Evolutionary conservation across 2,888 invertebrate genomes (phyloP), one percentile per base, ranked within the genome.

Genomic region (Apodemia duryi): DNA sequence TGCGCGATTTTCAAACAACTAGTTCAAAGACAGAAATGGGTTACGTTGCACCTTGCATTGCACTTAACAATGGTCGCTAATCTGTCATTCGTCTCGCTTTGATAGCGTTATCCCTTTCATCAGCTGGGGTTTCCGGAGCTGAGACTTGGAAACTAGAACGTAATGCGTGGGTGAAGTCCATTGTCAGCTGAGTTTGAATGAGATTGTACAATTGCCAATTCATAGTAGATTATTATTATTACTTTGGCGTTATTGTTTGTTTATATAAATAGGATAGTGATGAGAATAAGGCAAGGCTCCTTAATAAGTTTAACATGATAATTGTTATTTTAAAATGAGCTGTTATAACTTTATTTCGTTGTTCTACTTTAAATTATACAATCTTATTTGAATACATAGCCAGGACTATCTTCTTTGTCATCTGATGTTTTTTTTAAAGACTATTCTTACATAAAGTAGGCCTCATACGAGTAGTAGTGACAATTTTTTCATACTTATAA

Each of bases 21-120:
- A 71, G 77, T 82, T 84, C 87, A 84, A 84, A 81, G 81, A 83
- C 86, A 84, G 86, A 88, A 89, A 88, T 88, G 88, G 87, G 88
- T 88, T 88, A 81, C 69, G 74, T 73, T 83, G 83, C 90, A 91
- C 90, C 90, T 91, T 91, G 89, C 88, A 71, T 73, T 69, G 79
- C 71, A 78, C 62, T 61, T 78, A 77, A 86, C 85, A 88, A 86
- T 85, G 76, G 78, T 67, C 77, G 75, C 77, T 86, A 88, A 88
- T 89, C 87, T 82, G 73, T 69, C 69, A 70, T 70, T 68, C 73
- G 72, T 84, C 83, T 75, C 79, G 64, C 78, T 84, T 79, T 69
- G 72, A 71, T 84, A 84, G 69, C 77, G 74, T 73, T 75, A 69
- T 75, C 78, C 77, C 78, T 84, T 79, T 79, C 80, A 83, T 81